A percentile compares a stretch with the other conserved stretches of the same genome.
These are phyloP conservation scores for Andricus curvator DNA, from an alignment of 2,888 invertebrate genomes.

Conservation along the genomic window DNA sequence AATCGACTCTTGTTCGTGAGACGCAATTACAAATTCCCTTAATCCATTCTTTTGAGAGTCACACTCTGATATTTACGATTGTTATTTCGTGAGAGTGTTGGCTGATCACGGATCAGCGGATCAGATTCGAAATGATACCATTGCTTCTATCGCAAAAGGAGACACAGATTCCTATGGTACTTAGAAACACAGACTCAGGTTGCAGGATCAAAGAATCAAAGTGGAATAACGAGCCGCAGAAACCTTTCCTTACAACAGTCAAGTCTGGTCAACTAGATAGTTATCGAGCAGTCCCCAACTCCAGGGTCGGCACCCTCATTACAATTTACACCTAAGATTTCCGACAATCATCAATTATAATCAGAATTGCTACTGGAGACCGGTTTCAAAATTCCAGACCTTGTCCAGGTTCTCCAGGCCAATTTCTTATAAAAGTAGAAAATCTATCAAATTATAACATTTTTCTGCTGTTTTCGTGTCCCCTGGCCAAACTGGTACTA, in stretches of 20 bases:
- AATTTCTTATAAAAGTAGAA: no score
- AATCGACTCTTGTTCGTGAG: neutral
- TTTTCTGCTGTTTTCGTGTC: no score
- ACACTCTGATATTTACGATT: slow-evolving; percentile 32
- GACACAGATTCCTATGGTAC: slow-evolving; percentile 32
- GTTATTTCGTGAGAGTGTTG: slow-evolving; percentile 36
- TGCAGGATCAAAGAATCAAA: slow-evolving; percentile 38
- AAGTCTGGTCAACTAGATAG: slow-evolving; percentile 29
- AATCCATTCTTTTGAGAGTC: slow-evolving; percentile 1
- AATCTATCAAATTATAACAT: no score
- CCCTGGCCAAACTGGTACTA: no score
- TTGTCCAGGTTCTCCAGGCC: no score
- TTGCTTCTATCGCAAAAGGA: slow-evolving; percentile 16
- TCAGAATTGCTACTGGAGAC: neutral
- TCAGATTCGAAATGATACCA: slow-evolving; percentile 32
- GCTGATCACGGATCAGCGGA: slow-evolving; percentile 11
- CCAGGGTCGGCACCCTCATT: slow-evolving; percentile 21
- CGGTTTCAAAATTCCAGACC: no score
- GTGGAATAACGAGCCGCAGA: slow-evolving; percentile 40
- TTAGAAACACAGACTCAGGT: slow-evolving; percentile 17
- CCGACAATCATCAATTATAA: neutral
- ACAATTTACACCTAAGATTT: neutral
- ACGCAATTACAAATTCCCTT: neutral
- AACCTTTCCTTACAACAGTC: slow-evolving; percentile 23
- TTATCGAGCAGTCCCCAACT: slow-evolving; percentile 25